These are phyloP conservation scores for Tetragonisca angustula DNA, from an alignment of 2,888 invertebrate genomes.

Conservation along the genomic window DNA sequence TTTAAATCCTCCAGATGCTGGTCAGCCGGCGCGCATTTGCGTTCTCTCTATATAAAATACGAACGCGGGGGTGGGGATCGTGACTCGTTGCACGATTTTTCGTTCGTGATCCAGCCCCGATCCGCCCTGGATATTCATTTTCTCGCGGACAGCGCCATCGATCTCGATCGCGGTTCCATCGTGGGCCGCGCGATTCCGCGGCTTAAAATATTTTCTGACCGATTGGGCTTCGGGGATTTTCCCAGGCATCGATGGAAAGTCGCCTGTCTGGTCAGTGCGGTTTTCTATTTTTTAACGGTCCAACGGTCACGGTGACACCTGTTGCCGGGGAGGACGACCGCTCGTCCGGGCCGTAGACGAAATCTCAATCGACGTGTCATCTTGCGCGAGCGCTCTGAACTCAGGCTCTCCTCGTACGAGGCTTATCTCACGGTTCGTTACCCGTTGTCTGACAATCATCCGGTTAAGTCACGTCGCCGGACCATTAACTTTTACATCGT, in stretches of 20 bases:
- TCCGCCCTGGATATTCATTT: constrained; percentile 5
- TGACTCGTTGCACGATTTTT: constrained; percentile 1
- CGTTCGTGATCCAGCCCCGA: constrained; percentile 15
- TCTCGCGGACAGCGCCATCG: constrained; percentile 11
- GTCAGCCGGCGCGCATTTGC: background rate
- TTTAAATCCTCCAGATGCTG: constrained; percentile 48
- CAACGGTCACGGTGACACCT: constrained; percentile 59
- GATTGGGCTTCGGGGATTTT: constrained; percentile 40
- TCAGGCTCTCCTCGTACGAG: background rate
- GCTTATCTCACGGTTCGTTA: constrained; percentile 14
- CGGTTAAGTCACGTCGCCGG: background rate
- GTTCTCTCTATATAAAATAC: constrained; percentile 26
- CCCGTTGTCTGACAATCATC: constrained; percentile 11
- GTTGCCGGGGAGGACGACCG: constrained; percentile 59
- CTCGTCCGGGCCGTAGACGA: constrained; percentile 42
- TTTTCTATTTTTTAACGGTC: constrained; percentile 60
- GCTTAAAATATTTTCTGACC: constrained; percentile 54
- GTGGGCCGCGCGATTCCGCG: constrained; percentile 2
- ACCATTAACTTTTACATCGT: background rate
- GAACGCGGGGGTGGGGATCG: background rate
- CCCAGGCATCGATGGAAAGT: constrained; percentile 38
- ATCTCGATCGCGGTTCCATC: constrained; percentile 14
- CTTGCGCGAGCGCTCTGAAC: constrained; percentile 22
- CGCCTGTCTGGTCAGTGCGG: constrained; percentile 38
- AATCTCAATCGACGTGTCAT: constrained; percentile 51